Conservation (phyloP, 35 echinoderm and acorn worm genomes). For the Strongylocentrotus purpuratus region DNA sequence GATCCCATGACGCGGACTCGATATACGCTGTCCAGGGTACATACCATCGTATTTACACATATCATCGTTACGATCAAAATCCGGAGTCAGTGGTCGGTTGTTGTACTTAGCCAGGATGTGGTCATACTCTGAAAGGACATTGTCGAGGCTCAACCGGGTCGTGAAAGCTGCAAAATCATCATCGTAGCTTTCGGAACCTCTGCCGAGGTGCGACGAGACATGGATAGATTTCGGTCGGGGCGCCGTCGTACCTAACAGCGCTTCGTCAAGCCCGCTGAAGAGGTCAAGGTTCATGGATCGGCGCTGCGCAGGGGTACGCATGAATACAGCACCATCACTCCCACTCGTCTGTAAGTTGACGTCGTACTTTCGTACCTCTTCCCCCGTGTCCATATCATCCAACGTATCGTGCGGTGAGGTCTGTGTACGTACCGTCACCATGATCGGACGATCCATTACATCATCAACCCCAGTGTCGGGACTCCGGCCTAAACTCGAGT, state of each 20-base stretch:
- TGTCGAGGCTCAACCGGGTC: slow-evolving; percentile 77
- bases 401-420: slow-evolving; percentile 25
- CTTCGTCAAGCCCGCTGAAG: slow-evolving; percentile 44
- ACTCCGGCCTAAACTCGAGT: neutral
- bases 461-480: slow-evolving; percentile 25
- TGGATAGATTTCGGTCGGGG: slow-evolving; percentile 52
- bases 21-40: slow-evolving; percentile 18
- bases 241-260: slow-evolving; percentile 1
- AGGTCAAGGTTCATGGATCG: slow-evolving; percentile 44
- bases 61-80: slow-evolving; percentile 78
- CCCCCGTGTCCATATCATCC: slow-evolving; percentile 45
- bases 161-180: slow-evolving; percentile 47
- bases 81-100: slow-evolving; percentile 75
- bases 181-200: slow-evolving; percentile 55
- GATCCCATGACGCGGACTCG: slow-evolving; percentile 1
- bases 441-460: neutral
- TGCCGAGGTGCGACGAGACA: slow-evolving; percentile 22
- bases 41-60: slow-evolving; percentile 34
- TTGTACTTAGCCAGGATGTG: slow-evolving; percentile 82
- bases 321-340: slow-evolving; percentile 18
- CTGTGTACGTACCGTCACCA: slow-evolving; percentile 37
- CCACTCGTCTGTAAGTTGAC: slow-evolving; percentile 39
- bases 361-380: slow-evolving; percentile 21
- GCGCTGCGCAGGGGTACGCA: slow-evolving; percentile 31
- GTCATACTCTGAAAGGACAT: slow-evolving; percentile 89